These are phyloP conservation scores for Drosophila kepulauana DNA, from an alignment of 1,140 invertebrate genomes.

Conservation along the genomic window DNA sequence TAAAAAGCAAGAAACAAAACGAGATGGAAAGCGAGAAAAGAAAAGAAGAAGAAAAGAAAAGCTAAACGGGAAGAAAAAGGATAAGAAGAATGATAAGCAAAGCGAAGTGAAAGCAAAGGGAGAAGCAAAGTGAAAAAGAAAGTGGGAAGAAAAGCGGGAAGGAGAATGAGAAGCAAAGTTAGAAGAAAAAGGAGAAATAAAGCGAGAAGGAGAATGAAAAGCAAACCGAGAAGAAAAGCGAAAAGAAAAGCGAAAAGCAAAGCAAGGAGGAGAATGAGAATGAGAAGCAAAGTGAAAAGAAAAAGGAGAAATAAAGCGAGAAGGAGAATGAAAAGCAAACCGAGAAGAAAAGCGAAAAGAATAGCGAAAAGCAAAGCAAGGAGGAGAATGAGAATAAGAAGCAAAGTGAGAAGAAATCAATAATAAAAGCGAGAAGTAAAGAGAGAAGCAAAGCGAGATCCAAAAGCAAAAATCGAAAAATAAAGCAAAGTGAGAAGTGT, in stretches of 20 bases:
- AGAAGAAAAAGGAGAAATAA: not conserved
- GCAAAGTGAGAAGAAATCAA: not conserved
- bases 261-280: not conserved
- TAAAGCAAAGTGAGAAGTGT: too few relatives aligned
- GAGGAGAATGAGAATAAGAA: conserved; percentile 3
- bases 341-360: not conserved
- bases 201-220: not conserved
- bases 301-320: not conserved
- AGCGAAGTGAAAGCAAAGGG: not conserved
- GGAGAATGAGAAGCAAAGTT: not conserved
- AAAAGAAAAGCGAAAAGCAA: not conserved
- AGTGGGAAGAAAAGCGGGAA: too few relatives aligned
- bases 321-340: not conserved
- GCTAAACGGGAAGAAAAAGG: too few relatives aligned
- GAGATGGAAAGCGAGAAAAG: too few relatives aligned
- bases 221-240: not conserved
- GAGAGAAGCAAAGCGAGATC: not conserved
- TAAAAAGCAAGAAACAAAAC: too few relatives aligned
- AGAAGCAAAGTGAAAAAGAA: not conserved
- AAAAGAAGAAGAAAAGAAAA: too few relatives aligned
- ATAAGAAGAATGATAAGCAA: too few relatives aligned
- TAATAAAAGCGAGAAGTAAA: not conserved
- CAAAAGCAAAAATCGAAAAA: not conserved
- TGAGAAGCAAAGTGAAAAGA: not conserved
- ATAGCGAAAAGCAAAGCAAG: not conserved